phyloP scores from a whole-genome alignment of 2,888 invertebrate species.

The Patella pellucida region DNA sequence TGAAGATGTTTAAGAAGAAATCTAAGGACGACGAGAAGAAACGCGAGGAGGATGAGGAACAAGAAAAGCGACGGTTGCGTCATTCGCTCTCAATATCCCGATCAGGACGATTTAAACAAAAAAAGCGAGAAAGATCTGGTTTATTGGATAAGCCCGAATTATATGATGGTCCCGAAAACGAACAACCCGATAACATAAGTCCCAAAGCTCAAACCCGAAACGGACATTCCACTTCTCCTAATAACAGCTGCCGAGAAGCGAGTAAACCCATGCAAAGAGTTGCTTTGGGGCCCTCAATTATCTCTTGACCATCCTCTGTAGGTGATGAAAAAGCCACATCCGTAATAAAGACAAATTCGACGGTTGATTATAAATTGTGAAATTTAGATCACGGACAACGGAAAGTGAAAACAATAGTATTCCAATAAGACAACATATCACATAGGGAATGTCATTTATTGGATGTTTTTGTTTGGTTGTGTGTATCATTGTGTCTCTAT shows the following conservation, averaged over 20 bases:
- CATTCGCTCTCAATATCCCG: conserved; percentile 61
- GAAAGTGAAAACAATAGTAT: too few species aligned
- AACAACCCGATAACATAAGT: neutral
- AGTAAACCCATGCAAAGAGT: conserved; percentile 6
- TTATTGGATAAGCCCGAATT: conserved; percentile 56
- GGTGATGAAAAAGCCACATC: too few species aligned
- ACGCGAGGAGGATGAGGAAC: conserved; percentile 45
- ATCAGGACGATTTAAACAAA: conserved; percentile 61
- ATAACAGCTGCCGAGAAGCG: conserved; percentile 1
- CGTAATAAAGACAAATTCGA: too few species aligned
- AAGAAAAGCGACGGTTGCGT: conserved; percentile 51
- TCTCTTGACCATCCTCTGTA: neutral
- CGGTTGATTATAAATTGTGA: too few species aligned
- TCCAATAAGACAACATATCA: too few species aligned
- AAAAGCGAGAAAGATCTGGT: conserved; percentile 53
- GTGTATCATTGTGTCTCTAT: too few species aligned
- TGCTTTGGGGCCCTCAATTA: neutral
- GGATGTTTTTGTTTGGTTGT: too few species aligned
- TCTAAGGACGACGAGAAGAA: conserved; percentile 10
- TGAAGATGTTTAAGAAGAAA: conserved; percentile 17
- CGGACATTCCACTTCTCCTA: conserved; percentile 3
- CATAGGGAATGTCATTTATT: too few species aligned
- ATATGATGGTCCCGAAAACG: conserved; percentile 32
- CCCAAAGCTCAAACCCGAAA: neutral
- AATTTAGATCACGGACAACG: too few species aligned